Evolutionary conservation across 2,888 invertebrate genomes (phyloP), one percentile per base, ranked within the genome.

Genomic region (Beris morrisii): DNA sequence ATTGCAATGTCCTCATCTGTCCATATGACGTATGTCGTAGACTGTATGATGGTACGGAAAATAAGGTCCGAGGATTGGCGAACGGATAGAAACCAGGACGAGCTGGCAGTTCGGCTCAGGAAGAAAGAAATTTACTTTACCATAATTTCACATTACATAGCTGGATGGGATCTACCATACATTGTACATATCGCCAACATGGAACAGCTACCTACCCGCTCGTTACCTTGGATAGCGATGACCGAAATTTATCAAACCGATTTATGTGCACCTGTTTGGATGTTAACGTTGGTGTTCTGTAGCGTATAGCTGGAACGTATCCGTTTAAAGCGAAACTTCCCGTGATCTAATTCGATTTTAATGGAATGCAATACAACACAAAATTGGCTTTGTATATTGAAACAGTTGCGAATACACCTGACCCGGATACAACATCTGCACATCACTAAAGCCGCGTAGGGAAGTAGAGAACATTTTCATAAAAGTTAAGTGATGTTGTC

Each of bases 241-340:
- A 38, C 38, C 38, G 50, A 61, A 61, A 61, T 61, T 61, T 61
- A 61, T 61, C 61, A 61, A 61, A 61, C 52, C 61, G 50, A 61
- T 61, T 61, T 61, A 61, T 61, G 61, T 52, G 50, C 61, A 61
- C 61, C 61, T 61, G 61, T 32, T 52, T 44, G 38, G 61, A 61
- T 61, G 61, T 61, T 61, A 61, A 61, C 61, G 50, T 61, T 50
- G 52, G 38, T 52, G 50, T 50, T 48, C 9, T 3, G 38, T 38
- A 38, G 38, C 38, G 38, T 32, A 12, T 38, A 43, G 7, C n/a
- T 30, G 54, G 6, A 28, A 32, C 38, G 61, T 50, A 52, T 22
- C 38, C 52, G 50, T 61, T 61, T 50, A 38, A 15, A 61, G 6
- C 11, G 43, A 52, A 52, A 52, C n/a, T 50, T 61, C 22, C 38